phyloP scores from a whole-genome alignment of 2,113 vertebrate genomes.

The Dipodomys ordii region DNA sequence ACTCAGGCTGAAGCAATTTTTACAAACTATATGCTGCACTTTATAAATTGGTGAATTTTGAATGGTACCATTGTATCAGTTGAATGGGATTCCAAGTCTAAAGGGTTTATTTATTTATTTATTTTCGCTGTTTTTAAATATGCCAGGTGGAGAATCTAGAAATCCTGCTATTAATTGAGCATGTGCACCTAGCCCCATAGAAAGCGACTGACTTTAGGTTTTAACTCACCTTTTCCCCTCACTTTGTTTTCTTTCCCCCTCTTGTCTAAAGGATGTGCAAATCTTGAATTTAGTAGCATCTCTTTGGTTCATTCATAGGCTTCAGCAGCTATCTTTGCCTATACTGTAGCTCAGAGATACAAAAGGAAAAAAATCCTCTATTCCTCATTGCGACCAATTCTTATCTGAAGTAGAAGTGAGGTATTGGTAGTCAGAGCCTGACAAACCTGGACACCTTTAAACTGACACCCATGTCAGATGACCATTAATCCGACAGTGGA shows the following conservation, averaged over 20 bases:
- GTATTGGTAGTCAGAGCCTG: conserved; percentile 71
- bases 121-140: conserved; percentile 10
- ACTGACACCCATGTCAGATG: conserved; percentile 67
- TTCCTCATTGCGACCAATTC: conserved; percentile 66
- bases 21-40: conserved; percentile 84
- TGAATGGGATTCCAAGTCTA: conserved; percentile 80
- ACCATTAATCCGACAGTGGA: conserved; percentile 70
- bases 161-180: conserved; percentile 73
- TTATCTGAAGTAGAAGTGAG: conserved; percentile 74
- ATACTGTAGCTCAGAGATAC: conserved; percentile 71
- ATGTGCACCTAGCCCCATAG: conserved; percentile 30
- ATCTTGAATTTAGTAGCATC: conserved; percentile 65
- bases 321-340: conserved; percentile 68
- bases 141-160: conserved; percentile 79
- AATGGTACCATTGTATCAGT: conserved; percentile 81
- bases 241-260: conserved; percentile 61
- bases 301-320: conserved; percentile 73
- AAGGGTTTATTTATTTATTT: conserved; percentile 69
- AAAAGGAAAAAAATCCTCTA: conserved; percentile 75
- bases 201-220: conserved; percentile 65
- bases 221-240: conserved; percentile 67
- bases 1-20: conserved; percentile 85
- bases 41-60: conserved; percentile 85
- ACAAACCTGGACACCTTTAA: conserved; percentile 52
- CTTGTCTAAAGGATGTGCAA: conserved; percentile 75